Evolutionary conservation across 1,140 invertebrate genomes (phyloP).

Genomic region (Hesperophylax magnus): DNA sequence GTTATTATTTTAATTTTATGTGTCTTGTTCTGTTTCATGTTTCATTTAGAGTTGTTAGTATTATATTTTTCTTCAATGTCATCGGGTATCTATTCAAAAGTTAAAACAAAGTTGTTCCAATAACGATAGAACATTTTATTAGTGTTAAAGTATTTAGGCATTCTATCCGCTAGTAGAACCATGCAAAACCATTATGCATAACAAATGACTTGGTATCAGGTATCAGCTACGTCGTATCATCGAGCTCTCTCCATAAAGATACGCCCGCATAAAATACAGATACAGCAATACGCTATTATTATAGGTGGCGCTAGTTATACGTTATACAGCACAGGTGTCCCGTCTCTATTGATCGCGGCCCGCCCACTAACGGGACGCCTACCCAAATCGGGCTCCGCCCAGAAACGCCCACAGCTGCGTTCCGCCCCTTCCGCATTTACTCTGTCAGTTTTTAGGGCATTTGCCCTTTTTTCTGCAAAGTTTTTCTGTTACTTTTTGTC

Average conservation of each 20-base stretch:
- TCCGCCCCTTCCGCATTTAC: slow-evolving; percentile 1
- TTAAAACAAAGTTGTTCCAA: no score
- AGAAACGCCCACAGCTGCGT: neutral
- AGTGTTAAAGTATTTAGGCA: no score
- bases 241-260: slow-evolving; percentile 5
- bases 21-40: no score
- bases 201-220: neutral
- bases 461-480: neutral
- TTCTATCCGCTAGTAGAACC: neutral
- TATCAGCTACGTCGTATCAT: neutral
- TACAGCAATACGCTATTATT: no score
- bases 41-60: no score
- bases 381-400: neutral
- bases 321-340: neutral
- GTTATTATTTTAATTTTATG: no score
- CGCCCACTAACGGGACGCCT: neutral
- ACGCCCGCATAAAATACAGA: neutral
- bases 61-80: no score
- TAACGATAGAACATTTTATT: no score
- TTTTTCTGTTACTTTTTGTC: no score
- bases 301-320: no score
- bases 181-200: neutral
- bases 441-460: neutral
- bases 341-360: neutral
- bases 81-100: no score